phyloP scores from a whole-genome alignment of 1,140 invertebrate species.

The Drosophila pseudoobscura region DNA sequence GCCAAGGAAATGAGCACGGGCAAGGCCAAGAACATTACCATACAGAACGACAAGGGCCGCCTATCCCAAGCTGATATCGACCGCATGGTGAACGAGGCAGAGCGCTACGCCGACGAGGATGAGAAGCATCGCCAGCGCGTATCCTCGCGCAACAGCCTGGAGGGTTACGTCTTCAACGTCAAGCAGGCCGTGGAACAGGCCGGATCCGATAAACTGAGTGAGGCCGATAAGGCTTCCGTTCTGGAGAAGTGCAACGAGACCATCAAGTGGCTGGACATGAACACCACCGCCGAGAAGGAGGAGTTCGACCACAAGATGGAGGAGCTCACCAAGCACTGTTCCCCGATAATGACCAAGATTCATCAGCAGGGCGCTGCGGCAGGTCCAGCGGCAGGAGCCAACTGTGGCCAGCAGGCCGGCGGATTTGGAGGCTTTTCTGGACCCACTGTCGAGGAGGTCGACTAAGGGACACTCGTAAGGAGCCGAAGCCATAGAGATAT shows the following conservation, averaged over 20 bases:
- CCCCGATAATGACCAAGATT: conserved; percentile 85
- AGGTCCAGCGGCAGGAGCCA: conserved; percentile 3
- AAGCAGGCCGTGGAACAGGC: conserved; percentile 85
- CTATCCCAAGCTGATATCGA: conserved; percentile 93
- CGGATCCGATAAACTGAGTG: conserved; percentile 85
- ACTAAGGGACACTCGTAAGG: conserved; percentile 32
- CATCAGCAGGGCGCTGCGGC: conserved; percentile 58
- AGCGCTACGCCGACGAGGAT: conserved; percentile 84
- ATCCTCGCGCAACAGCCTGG: conserved; percentile 85
- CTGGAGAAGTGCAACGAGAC: conserved; percentile 85
- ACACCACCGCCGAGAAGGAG: conserved; percentile 86
- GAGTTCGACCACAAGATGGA: conserved; percentile 86
- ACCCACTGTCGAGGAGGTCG: conserved; percentile 67
- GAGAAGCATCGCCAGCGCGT: conserved; percentile 88
- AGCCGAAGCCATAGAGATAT: background rate
- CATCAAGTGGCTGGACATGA: conserved; percentile 86
- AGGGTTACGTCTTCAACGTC: conserved; percentile 90
- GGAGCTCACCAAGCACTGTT: conserved; percentile 85
- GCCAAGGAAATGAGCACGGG: conserved; percentile 85
- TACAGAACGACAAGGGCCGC: conserved; percentile 93
- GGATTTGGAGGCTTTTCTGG: conserved; percentile 58
- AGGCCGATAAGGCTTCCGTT: conserved; percentile 86
- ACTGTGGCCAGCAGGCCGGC: conserved; percentile 73
- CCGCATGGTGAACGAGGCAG: conserved; percentile 73
- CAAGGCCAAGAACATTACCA: conserved; percentile 90